Conservation (phyloP, 2,888 invertebrate species). For the Trissolcus japonicus region DNA sequence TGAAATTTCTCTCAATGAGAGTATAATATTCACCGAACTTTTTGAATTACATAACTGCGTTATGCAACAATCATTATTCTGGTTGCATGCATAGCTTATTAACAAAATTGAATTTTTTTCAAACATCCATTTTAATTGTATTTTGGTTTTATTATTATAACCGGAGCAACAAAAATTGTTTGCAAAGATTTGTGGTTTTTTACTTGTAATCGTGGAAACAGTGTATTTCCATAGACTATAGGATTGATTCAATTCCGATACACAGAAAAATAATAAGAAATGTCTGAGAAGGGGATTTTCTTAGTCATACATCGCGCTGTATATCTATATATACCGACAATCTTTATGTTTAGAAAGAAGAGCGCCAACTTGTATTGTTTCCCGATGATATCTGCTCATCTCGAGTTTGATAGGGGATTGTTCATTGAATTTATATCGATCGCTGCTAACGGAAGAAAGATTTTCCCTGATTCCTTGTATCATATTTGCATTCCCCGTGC, state of each 20-base stretch:
- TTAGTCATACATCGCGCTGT: conserved; percentile 38
- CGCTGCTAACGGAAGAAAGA: neutral
- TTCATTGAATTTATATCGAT: conserved; percentile 65
- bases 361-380: conserved; percentile 60
- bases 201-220: conserved; percentile 45
- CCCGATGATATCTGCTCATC: conserved; percentile 67
- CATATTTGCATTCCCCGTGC: no score
- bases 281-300: conserved; percentile 46
- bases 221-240: conserved; percentile 39
- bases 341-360: conserved; percentile 39
- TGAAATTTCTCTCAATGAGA: no score
- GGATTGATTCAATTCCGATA: conserved; percentile 66
- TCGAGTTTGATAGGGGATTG: conserved; percentile 69
- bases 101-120: neutral
- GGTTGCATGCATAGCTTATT: conserved; percentile 18
- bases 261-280: conserved; percentile 69
- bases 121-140: neutral
- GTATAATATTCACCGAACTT: no score
- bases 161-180: neutral
- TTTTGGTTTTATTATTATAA: neutral
- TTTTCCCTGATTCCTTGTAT: no score
- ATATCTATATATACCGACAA: conserved; percentile 42
- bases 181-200: no score
- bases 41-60: conserved; percentile 39
- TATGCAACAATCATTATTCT: conserved; percentile 27